Conservation (phyloP, 2,113 vertebrate species). For the Turdus rufiventris region DNA sequence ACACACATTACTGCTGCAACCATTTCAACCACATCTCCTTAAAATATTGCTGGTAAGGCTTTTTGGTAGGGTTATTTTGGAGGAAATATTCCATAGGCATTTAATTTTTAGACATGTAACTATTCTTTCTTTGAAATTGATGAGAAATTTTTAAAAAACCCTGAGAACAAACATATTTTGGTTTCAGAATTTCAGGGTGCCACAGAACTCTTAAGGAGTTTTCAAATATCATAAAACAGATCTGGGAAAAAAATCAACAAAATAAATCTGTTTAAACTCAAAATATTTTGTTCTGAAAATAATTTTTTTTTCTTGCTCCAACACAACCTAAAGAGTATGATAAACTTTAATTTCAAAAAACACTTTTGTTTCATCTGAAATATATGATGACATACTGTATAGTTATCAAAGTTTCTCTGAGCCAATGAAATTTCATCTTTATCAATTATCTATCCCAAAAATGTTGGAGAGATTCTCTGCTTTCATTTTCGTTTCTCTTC, state of each 20-base stretch:
- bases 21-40: accelerated
- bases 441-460: neutral
- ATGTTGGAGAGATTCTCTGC: neutral
- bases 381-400: neutral
- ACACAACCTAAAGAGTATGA: too few relatives aligned
- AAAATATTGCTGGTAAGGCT: neutral
- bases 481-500: neutral
- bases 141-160: neutral
- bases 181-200: neutral
- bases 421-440: neutral
- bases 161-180: neutral
- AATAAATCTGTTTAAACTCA: neutral
- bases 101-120: neutral
- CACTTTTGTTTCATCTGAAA: neutral
- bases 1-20: neutral
- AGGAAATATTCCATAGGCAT: neutral
- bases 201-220: neutral
- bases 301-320: neutral
- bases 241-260: neutral
- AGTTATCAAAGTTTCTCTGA: neutral
- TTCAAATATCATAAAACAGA: neutral
- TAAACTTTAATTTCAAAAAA: neutral
- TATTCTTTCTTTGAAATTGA: neutral
- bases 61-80: neutral
- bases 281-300: neutral